A percentile compares a stretch with the other conserved stretches of the same genome.
phyloP scores from a whole-genome alignment of 2,888 invertebrate genomes.

The Leptinotarsa haldemani region DNA sequence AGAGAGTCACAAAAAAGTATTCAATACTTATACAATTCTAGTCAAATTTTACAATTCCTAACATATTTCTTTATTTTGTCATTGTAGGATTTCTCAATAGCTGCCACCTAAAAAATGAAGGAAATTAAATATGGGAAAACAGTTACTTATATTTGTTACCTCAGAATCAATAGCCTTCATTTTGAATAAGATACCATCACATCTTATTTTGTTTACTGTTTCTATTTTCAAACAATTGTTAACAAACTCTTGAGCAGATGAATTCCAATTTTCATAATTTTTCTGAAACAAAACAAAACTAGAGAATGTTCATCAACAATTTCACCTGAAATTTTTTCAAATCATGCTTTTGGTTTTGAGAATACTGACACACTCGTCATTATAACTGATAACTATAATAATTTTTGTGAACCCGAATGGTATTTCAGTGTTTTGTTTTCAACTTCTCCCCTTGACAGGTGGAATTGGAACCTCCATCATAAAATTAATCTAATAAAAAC shows the following conservation, averaged over 20 bases:
- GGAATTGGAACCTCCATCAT: no score
- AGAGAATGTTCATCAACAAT: neutral
- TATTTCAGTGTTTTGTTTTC: no score
- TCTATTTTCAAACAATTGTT: conserved; percentile 51
- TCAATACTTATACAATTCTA: neutral
- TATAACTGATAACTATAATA: no score
- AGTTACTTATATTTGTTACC: conserved; percentile 37
- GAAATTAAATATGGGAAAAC: no score
- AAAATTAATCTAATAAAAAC: no score
- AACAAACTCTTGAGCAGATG: conserved; percentile 48
- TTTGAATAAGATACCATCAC: conserved; percentile 46
- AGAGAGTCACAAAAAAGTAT: neutral
- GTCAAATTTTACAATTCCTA: conserved; percentile 24
- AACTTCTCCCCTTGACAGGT: no score
- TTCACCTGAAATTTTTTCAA: no score
- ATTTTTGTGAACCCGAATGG: no score
- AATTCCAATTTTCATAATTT: conserved; percentile 47
- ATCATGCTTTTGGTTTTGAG: no score
- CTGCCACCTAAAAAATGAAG: conserved; percentile 35
- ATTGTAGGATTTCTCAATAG: conserved; percentile 39
- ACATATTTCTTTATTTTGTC: conserved; percentile 36
- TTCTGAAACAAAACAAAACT: conserved; percentile 36
- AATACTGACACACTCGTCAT: no score
- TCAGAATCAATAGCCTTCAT: conserved; percentile 49
- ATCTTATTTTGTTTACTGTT: conserved; percentile 46